Percentiles rank a stretch among this genome's conserved stretches.
phyloP scores from a whole-genome alignment of 2,797 vertebrate genomes.

The Epinephelus awoara region DNA sequence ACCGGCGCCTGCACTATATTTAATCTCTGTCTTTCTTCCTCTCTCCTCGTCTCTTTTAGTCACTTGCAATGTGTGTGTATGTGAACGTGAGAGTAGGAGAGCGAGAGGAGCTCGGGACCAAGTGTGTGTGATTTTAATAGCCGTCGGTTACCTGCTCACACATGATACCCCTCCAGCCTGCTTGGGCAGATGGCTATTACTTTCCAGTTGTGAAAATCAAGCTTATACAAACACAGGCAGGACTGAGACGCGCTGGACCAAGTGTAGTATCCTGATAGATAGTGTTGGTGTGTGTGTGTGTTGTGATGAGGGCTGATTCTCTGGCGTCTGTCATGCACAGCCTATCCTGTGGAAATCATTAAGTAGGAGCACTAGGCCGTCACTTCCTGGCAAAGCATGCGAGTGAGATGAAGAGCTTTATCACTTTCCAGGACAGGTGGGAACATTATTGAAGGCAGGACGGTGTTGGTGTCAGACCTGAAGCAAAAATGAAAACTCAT shows the following conservation, averaged over 20 bases:
- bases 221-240: constrained; percentile 83
- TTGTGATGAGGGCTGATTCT: constrained; percentile 71
- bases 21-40: constrained; percentile 55
- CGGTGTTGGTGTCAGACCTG: constrained; percentile 32
- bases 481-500: constrained; percentile 56
- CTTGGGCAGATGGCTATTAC: constrained; percentile 85
- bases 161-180: constrained; percentile 80
- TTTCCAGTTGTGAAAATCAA: constrained; percentile 88
- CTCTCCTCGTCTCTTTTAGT: constrained; percentile 43
- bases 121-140: constrained; percentile 83
- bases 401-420: constrained; percentile 75
- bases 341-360: constrained; percentile 86
- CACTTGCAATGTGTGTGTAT: constrained; percentile 33
- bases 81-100: constrained; percentile 19
- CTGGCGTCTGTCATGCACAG: constrained; percentile 80
- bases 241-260: constrained; percentile 73
- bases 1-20: constrained; percentile 69
- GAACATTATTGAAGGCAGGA: constrained; percentile 53
- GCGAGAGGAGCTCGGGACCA: constrained; percentile 45
- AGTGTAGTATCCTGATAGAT: constrained; percentile 77
- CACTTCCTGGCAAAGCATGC: constrained; percentile 78
- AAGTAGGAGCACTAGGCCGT: constrained; percentile 83
- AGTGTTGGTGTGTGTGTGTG: constrained; percentile 51
- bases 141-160: constrained; percentile 84
- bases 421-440: constrained; percentile 81